These are phyloP conservation scores for Drosophila engyochracea DNA, from an alignment of 2,888 invertebrate species.

Conservation along the genomic window DNA sequence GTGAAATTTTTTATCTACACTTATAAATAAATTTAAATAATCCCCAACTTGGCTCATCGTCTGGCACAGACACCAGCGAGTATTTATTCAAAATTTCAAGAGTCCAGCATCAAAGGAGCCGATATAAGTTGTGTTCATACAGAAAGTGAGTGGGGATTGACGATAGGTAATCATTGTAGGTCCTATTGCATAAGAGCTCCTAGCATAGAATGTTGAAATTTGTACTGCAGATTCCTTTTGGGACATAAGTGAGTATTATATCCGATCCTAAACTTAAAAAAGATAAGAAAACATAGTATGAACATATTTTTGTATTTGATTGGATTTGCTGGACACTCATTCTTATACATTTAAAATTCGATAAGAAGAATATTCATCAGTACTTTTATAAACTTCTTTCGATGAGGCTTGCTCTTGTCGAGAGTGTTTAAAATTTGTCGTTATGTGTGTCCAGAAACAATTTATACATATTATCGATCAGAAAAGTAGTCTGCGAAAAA, in stretches of 20 bases:
- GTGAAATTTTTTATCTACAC: too few species aligned
- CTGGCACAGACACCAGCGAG: too few species aligned
- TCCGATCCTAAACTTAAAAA: not conserved
- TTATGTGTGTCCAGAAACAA: not conserved
- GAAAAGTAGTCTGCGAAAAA: not conserved
- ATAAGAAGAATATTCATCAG: not conserved
- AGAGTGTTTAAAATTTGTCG: fast-evolving
- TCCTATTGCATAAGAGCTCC: not conserved
- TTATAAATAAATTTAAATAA: too few species aligned
- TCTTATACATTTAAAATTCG: not conserved
- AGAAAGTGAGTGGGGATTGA: not conserved
- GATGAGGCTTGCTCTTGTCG: not conserved
- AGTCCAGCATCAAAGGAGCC: not conserved
- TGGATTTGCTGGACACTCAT: not conserved
- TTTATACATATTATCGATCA: not conserved
- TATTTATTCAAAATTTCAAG: too few species aligned
- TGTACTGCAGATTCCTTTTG: not conserved
- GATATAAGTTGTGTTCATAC: not conserved
- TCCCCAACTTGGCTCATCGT: too few species aligned
- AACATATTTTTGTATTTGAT: not conserved
- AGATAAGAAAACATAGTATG: not conserved
- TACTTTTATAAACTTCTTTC: not conserved
- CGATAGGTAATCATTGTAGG: too few species aligned
- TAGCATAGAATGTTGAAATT: not conserved
- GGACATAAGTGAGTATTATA: not conserved